Evolutionary conservation across 1,140 invertebrate genomes (phyloP), one percentile per base, ranked within the genome.

Genomic region (Drosophila nigromelanica): DNA sequence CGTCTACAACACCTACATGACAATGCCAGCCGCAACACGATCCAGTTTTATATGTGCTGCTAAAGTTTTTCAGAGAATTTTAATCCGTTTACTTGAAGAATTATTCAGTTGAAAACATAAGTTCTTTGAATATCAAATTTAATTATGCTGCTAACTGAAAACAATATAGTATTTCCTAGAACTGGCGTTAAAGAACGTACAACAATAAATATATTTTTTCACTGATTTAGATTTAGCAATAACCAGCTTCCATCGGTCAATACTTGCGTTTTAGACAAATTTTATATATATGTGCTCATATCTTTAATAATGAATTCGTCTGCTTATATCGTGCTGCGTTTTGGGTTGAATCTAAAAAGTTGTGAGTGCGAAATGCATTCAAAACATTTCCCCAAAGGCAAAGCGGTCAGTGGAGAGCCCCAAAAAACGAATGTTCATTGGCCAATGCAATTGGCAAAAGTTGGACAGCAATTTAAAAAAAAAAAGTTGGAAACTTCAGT

Each of bases 371-470:
- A 70, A 81, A 77, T 81, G 64, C 78, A 81, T 77, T 73, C 60
- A 63, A 76, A 83, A 45, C 56, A 68, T 79, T 55, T 45, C 45
- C 51, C 42, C 40, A 59, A 67, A 27, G 30, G 51, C 24, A 58
- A 43, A 42, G 67, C 40, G 55, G 30, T 51, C 27, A 27, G 18
- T 11, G 48, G 48, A 27, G 66, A 56, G 40, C n/a, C 10, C 14
- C 18, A 5, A 45, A 56, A 48, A 14, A 50, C 58, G 51, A 50
- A 47, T 71, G 58, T 40, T 66, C 63, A 80, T 58, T 70, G 63
- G 50, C 76, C 80, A 85, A 69, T 80, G 80, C 76, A 78, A 72
- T 66, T 64, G 69, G 47, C 70, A 64, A 80, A 80, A 85, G 80
- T 85, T 85, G 64, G 76, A 77, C 68, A 70, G 39, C 75, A 64